These are phyloP conservation scores for Hesperophylax magnus DNA, from an alignment of 1,140 invertebrate species.

Conservation along the genomic window DNA sequence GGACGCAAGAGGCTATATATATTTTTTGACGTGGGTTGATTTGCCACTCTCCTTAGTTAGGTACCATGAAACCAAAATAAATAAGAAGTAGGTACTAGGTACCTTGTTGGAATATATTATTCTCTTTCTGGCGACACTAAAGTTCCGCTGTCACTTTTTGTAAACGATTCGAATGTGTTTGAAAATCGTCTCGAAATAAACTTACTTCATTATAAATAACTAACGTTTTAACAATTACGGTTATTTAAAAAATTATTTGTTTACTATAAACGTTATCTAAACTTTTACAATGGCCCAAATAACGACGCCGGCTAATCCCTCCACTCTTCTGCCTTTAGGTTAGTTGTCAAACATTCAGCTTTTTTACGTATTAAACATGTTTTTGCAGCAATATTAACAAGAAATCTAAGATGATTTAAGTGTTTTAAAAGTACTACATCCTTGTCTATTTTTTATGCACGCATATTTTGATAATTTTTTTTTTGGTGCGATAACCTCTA, in stretches of 20 bases:
- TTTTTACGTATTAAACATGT: neutral
- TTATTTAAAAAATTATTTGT: neutral
- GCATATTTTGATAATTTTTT: too few species aligned
- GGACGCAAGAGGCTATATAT: too few species aligned
- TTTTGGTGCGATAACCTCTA: too few species aligned
- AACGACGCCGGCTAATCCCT: slow-evolving; percentile 74
- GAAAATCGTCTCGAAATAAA: neutral
- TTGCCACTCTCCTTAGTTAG: too few species aligned
- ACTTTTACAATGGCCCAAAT: slow-evolving; percentile 55
- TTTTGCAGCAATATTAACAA: neutral
- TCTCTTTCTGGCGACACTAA: neutral
- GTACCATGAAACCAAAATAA: too few species aligned
- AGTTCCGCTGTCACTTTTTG: slow-evolving; percentile 2
- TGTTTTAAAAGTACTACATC: too few species aligned
- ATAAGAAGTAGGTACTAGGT: too few species aligned
- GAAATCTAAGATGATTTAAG: neutral
- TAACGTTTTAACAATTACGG: neutral
- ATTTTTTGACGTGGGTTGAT: too few species aligned
- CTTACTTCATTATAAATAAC: neutral
- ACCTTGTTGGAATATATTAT: too few species aligned
- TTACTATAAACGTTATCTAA: neutral
- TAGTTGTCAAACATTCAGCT: slow-evolving; percentile 55
- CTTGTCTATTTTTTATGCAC: too few species aligned
- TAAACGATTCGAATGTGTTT: neutral
- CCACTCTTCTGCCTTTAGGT: slow-evolving; percentile 81